Base-by-base conservation (phyloP, 1,140 invertebrate species). In the Euwallacea fornicatus region DNA sequence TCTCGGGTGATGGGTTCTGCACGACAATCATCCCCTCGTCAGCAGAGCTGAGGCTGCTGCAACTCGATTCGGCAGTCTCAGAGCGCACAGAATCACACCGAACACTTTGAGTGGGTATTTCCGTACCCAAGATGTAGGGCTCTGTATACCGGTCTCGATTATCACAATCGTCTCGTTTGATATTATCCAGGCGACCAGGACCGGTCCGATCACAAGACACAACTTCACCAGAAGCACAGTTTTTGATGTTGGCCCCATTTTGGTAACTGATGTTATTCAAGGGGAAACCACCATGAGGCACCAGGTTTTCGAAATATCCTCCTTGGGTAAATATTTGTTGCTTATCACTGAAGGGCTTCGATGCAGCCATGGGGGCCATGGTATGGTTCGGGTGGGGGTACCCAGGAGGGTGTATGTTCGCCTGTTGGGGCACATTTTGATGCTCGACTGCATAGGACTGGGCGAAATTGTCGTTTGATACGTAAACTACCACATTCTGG, bases 401-500 rank as follows among this genome's bases (percentile, higher is more conserved):
- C 71, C 74, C 63, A 74, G 73, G 33, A 58, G 74, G 44, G 72
- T 71, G 71, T 42, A 74, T 33, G 42, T 67, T 71, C 59, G 71
- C 64, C 42, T 74, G 69, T 58, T 73, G 75, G 21, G 76, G 60
- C 11, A 76, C 76, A 78, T 78, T 77, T 61, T 81, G 79, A 61
- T 78, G 78, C 61, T 78, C 78, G 15, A 82, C 79, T 42, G 81
- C 76, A 75, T 82, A 80, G 47, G 80, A 78, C 72, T 81, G 80
- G 46, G 78, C 80, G 73, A 83, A 81, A 76, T 82, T 82, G 71
- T 82, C 82, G 75, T 81, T 81, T 7, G 82, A 83, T 55, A 83
- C 82, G 73, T 83, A 83, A 44, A 83, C 82, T 79, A 83, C 79
- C 69, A 83, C 82, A 82, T 83, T 83, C 72, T 82, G 82, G 46